Conservation (phyloP, 2,888 invertebrate species). For the Cordylochernes scorpioides region DNA sequence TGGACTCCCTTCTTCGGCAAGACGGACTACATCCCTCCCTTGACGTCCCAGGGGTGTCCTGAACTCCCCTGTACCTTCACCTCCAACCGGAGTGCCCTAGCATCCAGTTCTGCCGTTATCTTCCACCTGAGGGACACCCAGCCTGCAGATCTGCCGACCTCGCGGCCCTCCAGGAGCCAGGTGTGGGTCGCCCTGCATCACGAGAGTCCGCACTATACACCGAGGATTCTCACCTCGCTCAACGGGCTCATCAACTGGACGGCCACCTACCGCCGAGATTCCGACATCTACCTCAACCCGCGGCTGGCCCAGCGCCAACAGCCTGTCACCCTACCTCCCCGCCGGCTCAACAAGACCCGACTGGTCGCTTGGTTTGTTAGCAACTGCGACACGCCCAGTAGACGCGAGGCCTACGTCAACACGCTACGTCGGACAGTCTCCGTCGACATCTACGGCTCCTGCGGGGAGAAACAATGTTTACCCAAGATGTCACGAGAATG, state of each 20-base stretch:
- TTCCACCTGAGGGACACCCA: conserved; percentile 13
- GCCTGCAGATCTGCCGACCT: conserved; percentile 9
- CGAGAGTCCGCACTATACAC: conserved; percentile 14
- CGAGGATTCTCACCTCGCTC: conserved; percentile 6
- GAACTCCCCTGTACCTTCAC: conserved; percentile 10
- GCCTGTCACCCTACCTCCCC: conserved; percentile 1
- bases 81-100: conserved; percentile 7
- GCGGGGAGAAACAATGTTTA: conserved; percentile 18
- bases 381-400: conserved; percentile 22
- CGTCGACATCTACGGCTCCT: conserved; percentile 22
- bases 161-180: conserved; percentile 5
- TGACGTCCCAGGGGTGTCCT: conserved; percentile 5
- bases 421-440: conserved; percentile 19
- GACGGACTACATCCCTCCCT: conserved; percentile 9
- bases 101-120: conserved; percentile 11
- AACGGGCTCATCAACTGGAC: conserved; percentile 14
- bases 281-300: conserved; percentile 11
- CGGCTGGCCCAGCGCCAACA: conserved; percentile 1
- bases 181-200: conserved; percentile 12
- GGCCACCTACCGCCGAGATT: conserved; percentile 13
- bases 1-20: conserved; percentile 14
- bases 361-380: conserved; percentile 24
- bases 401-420: conserved; percentile 19
- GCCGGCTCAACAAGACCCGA: conserved; percentile 20
- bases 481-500: conserved; percentile 18